Evolutionary conservation across 2,888 invertebrate species (phyloP).

Genomic region (Melanostoma scalare): DNA sequence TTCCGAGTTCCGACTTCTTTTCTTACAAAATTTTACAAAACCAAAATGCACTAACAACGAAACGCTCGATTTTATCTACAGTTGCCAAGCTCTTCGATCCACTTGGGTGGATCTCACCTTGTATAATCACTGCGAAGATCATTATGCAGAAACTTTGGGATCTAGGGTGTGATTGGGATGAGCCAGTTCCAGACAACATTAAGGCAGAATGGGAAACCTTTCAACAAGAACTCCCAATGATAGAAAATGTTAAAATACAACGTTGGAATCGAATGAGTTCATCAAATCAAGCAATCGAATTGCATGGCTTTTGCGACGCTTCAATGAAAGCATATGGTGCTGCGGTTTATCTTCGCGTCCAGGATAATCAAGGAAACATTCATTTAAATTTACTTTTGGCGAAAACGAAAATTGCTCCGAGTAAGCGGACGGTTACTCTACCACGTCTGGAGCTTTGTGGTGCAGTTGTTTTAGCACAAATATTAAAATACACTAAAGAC

Average conservation of each 20-base stretch:
- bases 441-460: slow-evolving; percentile 17
- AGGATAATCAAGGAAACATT: not conserved
- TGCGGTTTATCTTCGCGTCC: slow-evolving; percentile 5
- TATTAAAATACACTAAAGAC: no score
- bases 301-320: slow-evolving; percentile 16
- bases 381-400: slow-evolving; percentile 14
- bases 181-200: slow-evolving; percentile 9
- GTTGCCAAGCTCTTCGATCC: slow-evolving; percentile 30
- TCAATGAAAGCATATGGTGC: slow-evolving; percentile 1
- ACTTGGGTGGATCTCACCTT: slow-evolving; percentile 20
- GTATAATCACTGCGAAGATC: slow-evolving; percentile 12
- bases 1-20: not conserved
- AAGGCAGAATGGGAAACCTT: slow-evolving; percentile 3
- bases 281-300: slow-evolving; percentile 15
- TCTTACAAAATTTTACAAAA: slow-evolving; percentile 1
- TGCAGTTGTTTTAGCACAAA: not conserved
- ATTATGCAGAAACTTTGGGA: slow-evolving; percentile 29
- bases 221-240: slow-evolving; percentile 11
- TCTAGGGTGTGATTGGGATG: slow-evolving; percentile 12
- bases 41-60: not conserved
- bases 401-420: slow-evolving; percentile 5
- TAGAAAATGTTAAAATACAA: slow-evolving; percentile 7
- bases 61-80: slow-evolving; percentile 15
- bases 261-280: slow-evolving; percentile 16
- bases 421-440: slow-evolving; percentile 7